These are phyloP conservation scores for Calliphora vomitoria DNA, from an alignment of 2,888 invertebrate genomes.

Conservation along the genomic window DNA sequence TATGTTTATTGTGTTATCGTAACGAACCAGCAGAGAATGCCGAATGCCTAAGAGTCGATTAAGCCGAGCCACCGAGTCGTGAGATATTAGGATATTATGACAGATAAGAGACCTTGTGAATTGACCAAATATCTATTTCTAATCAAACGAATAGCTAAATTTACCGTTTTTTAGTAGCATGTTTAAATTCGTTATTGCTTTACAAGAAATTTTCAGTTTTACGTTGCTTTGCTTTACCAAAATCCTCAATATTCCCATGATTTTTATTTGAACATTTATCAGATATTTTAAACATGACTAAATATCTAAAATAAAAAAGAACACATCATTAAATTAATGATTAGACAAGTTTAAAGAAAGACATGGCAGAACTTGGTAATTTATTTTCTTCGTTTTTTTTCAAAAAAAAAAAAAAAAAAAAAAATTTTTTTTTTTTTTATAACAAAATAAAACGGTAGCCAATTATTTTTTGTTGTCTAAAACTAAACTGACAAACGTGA, in stretches of 20 bases:
- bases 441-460: constrained; percentile 8
- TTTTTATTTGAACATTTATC: not conserved
- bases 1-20: too few relatives aligned
- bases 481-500: not conserved
- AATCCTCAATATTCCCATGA: constrained; percentile 23
- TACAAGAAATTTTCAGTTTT: not conserved
- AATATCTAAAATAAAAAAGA: constrained; percentile 3
- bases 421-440: not conserved
- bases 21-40: too few relatives aligned
- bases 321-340: constrained; percentile 45
- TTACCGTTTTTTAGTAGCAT: not conserved
- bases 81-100: too few relatives aligned
- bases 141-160: too few relatives aligned
- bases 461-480: not conserved
- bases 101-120: too few relatives aligned
- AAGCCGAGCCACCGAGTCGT: too few relatives aligned
- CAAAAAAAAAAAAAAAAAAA: not conserved
- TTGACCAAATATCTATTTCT: too few relatives aligned
- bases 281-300: constrained; percentile 28
- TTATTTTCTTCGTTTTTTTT: not conserved
- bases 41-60: too few relatives aligned
- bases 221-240: not conserved
- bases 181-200: not conserved
- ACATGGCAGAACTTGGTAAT: constrained; percentile 18
- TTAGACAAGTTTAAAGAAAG: constrained; percentile 1